Conservation (phyloP, 1,140 invertebrate genomes). For the Bombus ignitus region DNA sequence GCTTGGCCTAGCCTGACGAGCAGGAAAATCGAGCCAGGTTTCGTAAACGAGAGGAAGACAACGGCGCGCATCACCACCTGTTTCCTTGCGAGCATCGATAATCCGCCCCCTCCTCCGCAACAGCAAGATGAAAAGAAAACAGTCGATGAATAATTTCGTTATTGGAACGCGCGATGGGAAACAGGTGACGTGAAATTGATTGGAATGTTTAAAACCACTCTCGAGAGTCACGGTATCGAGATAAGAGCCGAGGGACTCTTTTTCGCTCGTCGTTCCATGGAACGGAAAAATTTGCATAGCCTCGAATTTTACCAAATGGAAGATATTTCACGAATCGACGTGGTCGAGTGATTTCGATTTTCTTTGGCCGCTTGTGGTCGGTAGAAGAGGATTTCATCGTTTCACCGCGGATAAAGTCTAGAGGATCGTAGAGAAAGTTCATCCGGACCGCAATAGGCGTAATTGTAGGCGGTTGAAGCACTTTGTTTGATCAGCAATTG, state of each 20-base stretch:
- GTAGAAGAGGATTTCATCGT: constrained; percentile 17
- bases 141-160: constrained; percentile 66
- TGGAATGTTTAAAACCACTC: constrained; percentile 18
- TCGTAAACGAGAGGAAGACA: constrained; percentile 21
- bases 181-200: constrained; percentile 47
- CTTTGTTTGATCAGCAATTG: constrained; percentile 52
- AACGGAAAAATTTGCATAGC: constrained; percentile 22
- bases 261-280: background rate
- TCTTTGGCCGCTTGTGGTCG: constrained; percentile 8
- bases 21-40: background rate
- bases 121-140: constrained; percentile 64
- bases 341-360: background rate
- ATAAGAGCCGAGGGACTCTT: background rate
- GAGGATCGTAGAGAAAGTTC: constrained; percentile 20
- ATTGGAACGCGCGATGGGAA: background rate
- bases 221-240: background rate
- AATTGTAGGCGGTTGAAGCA: constrained; percentile 25
- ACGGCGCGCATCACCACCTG: constrained; percentile 18
- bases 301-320: background rate
- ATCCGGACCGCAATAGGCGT: constrained; percentile 11
- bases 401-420: background rate
- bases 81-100: constrained; percentile 39
- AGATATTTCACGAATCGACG: background rate
- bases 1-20: background rate
- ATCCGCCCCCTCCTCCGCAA: constrained; percentile 20